Evolutionary conservation across 1,140 invertebrate genomes (phyloP).

Genomic region (Trachymyrmex cornetzi): DNA sequence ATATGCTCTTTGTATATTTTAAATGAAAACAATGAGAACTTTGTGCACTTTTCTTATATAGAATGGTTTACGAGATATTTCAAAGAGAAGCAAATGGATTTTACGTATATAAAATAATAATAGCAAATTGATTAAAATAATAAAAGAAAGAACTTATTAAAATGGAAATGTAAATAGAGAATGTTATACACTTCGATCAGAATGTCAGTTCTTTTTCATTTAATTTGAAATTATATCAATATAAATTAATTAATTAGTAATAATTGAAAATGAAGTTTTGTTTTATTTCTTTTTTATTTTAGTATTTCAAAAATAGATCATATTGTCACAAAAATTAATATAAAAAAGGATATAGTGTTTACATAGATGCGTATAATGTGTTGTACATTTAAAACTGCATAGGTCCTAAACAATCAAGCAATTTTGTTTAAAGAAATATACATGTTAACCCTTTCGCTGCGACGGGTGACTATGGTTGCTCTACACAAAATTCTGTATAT

Average conservation of each 20-base stretch:
- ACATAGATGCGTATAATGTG: background rate
- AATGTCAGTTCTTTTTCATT: background rate
- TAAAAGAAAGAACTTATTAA: background rate
- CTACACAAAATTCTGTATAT: too few species aligned
- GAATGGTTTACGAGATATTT: conserved; percentile 33
- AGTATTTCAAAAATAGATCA: background rate
- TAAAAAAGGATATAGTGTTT: background rate
- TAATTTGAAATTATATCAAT: background rate
- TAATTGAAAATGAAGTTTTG: background rate
- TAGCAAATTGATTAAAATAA: background rate
- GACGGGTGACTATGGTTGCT: too few species aligned
- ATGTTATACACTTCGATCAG: background rate
- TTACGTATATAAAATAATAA: background rate
- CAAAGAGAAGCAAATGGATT: background rate
- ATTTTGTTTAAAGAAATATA: background rate
- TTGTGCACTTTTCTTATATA: background rate
- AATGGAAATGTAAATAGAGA: conserved; percentile 1
- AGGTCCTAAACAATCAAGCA: background rate
- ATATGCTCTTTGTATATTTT: conserved; percentile 1
- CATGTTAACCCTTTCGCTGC: too few species aligned
- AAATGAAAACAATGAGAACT: background rate
- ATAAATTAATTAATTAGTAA: conserved; percentile 8
- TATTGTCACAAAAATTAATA: background rate
- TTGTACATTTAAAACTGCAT: background rate
- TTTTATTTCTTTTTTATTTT: background rate